Conservation (phyloP, 2,797 vertebrate species). For the Parotocinclus haroldoi region DNA sequence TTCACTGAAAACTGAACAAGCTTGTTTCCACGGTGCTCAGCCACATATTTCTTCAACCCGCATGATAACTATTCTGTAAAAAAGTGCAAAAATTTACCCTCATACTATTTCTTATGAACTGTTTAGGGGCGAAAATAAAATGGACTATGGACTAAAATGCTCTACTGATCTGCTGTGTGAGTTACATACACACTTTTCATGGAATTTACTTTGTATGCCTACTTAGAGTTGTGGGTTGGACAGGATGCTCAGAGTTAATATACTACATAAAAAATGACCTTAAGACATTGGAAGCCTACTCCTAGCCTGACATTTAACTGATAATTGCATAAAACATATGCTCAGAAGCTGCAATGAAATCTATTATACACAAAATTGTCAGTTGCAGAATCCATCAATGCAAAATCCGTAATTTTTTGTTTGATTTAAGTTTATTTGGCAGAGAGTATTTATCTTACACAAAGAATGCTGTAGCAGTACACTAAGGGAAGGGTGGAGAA, state of each 20-base stretch:
- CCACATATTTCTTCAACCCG: neutral
- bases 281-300: neutral
- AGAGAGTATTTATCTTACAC: no score
- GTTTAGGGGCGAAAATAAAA: no score
- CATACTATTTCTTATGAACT: no score
- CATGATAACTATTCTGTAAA: neutral
- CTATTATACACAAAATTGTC: no score
- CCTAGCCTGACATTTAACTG: no score
- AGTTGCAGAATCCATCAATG: no score
- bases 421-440: no score
- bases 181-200: slow-evolving; percentile 11
- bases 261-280: neutral
- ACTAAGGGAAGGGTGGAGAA: no score
- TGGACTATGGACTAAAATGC: neutral
- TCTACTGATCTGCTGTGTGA: slow-evolving; percentile 1
- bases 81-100: no score
- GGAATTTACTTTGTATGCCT: slow-evolving; percentile 28
- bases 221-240: slow-evolving; percentile 6
- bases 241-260: slow-evolving; percentile 38
- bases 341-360: neutral
- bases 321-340: neutral
- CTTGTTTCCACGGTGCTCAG: slow-evolving; percentile 21
- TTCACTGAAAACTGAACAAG: slow-evolving; percentile 11
- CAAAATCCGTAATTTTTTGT: no score
- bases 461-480: no score